Evolutionary conservation across 2,797 vertebrate genomes (phyloP), one percentile per base, ranked within the genome.

Genomic region (Harpagifer antarcticus): DNA sequence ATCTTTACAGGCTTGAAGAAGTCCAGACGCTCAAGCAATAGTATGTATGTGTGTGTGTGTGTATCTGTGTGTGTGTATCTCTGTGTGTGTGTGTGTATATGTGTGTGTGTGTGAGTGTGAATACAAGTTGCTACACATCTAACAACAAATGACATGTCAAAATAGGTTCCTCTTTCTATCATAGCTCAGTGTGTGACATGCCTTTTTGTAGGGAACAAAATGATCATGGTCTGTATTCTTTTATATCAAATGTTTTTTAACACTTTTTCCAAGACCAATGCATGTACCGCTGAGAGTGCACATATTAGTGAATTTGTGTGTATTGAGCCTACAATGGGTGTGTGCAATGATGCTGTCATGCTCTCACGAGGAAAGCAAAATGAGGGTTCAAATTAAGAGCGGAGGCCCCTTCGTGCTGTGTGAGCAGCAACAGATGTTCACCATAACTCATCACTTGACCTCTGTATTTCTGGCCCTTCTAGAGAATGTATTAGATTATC

Each of bases 381-480:
- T 52, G 40, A 70, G 20, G 40, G 61, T 9, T 42, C 67, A 72
- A 70, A 78, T 78, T 58, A 67, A 64, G 64, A 71, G 68, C 11
- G 47, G 40, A 68, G 68, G 40, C 64, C 79, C 74, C 65, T 74
- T 68, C 52, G 75, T 37, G 65, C 77, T 87, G 53, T 72, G 52
- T 65, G 68, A 79, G 72, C 60, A 75, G 67, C 63, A 88, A 74
- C 83, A 88, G 79, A 88, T 89, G 86, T 87, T 81, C 68, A 16
- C 57, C 47, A 74, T 65, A 63, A 80, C 74, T 76, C 49, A 62
- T 76, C 65, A 72, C 54, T 81, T 72, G 76, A 67, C 72, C 68
- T 74, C 19, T 14, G 59, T 57, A 50, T 59, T 13, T 63, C n/a
- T 62, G 37, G 2, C 3, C 9, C 33, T 68, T 31, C 31, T 48